A percentile compares a stretch with the other conserved stretches of the same genome.
Conservation (phyloP, 2,888 invertebrate genomes). For the Mesochorus sp. region DNA sequence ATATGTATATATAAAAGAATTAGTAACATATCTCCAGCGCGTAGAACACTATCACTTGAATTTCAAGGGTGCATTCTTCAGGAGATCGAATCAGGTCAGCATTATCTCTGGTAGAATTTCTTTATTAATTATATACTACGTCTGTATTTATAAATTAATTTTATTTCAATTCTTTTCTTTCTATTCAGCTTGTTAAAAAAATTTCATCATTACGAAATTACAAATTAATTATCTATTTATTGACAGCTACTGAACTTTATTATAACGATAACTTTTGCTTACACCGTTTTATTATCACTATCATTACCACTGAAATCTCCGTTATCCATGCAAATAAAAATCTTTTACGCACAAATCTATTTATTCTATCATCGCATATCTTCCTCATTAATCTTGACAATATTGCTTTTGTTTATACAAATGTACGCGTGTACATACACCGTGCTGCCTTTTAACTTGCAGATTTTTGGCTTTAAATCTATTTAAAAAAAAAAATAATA, state of each 20-base stretch:
- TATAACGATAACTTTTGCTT: conserved; percentile 18
- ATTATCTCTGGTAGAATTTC: conserved; percentile 53
- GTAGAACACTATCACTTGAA: conserved; percentile 48
- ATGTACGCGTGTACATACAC: neutral
- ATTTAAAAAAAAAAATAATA: conserved; percentile 1
- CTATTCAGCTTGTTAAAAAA: conserved; percentile 24
- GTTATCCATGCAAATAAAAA: conserved; percentile 19
- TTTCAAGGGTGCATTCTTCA: conserved; percentile 59
- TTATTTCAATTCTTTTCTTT: conserved; percentile 29
- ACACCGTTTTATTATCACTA: conserved; percentile 34
- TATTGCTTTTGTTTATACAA: conserved; percentile 34
- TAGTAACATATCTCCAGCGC: conserved; percentile 14
- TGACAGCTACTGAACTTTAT: conserved; percentile 18
- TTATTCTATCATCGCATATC: conserved; percentile 56
- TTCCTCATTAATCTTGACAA: conserved; percentile 63
- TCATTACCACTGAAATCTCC: conserved; percentile 36
- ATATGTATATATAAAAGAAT: conserved; percentile 1
- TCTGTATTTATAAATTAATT: conserved; percentile 35
- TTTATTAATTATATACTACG: conserved; percentile 50
- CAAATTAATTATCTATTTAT: conserved; percentile 7
- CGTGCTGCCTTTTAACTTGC: conserved; percentile 33
- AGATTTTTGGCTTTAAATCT: neutral
- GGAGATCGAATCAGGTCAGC: conserved; percentile 61
- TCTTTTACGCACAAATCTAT: neutral
- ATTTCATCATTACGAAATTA: conserved; percentile 3